Conservation (phyloP, 2,888 invertebrate species). For the Temnothorax rugatulus region DNA sequence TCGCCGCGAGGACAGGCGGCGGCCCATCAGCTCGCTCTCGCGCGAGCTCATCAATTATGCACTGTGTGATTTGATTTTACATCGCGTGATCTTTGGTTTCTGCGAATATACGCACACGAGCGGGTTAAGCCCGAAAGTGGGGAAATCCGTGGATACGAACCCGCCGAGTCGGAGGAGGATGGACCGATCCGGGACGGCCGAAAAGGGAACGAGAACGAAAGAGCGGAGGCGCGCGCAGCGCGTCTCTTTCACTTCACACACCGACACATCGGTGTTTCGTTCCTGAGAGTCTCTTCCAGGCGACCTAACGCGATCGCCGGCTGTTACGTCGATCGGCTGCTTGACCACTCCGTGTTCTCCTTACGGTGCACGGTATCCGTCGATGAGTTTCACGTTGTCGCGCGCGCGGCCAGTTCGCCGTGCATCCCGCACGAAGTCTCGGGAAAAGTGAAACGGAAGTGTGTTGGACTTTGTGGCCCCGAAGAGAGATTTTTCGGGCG, state of each 20-base stretch:
- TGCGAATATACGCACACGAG: background rate
- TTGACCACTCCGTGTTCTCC: constrained; percentile 54
- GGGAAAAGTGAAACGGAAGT: constrained; percentile 12
- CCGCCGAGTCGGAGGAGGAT: constrained; percentile 42
- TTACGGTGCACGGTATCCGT: background rate
- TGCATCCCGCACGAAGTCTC: background rate
- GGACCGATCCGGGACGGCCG: constrained; percentile 16
- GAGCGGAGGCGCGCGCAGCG: constrained; percentile 71
- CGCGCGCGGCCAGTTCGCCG: background rate
- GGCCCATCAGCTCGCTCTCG: no score
- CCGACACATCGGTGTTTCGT: constrained; percentile 53
- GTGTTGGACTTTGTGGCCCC: background rate
- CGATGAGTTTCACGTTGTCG: constrained; percentile 13
- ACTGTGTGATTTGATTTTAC: constrained; percentile 4
- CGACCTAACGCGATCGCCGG: constrained; percentile 66
- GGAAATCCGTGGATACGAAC: background rate
- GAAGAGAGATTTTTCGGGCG: background rate
- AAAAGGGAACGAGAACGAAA: constrained; percentile 62
- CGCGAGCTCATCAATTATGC: constrained; percentile 6
- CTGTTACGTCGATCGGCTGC: constrained; percentile 47
- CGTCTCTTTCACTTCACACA: constrained; percentile 71
- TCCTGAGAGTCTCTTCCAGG: constrained; percentile 57
- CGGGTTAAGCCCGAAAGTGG: background rate
- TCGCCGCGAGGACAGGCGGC: background rate
- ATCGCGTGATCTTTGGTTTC: constrained; percentile 13